Conservation (phyloP, 2,888 invertebrate species). For the Helobdella robusta region DNA sequence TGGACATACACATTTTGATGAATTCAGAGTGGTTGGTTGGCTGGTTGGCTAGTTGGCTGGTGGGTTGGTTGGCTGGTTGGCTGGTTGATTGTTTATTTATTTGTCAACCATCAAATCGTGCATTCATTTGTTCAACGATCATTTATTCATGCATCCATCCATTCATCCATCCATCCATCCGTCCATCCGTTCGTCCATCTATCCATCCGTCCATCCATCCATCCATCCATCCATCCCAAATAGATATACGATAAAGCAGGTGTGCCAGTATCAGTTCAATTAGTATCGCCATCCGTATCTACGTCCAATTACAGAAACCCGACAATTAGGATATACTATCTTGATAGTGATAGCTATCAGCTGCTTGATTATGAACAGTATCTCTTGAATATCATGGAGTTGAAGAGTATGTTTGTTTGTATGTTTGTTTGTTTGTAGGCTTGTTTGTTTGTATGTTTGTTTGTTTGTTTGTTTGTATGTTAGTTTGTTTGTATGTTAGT, state of each 20-base stretch:
- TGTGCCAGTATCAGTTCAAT: constrained; percentile 16
- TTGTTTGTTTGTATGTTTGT: too few relatives aligned
- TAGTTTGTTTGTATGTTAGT: too few relatives aligned
- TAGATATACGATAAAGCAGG: constrained; percentile 24
- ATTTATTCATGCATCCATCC: too few relatives aligned
- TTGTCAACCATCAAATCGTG: too few relatives aligned
- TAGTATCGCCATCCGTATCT: constrained; percentile 27
- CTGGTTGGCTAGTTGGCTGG: too few relatives aligned
- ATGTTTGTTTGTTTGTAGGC: too few relatives aligned
- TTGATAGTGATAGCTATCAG: constrained; percentile 34
- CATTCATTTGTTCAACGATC: too few relatives aligned
- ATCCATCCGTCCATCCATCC: background rate
- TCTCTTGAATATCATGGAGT: constrained; percentile 30
- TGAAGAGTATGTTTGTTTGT: background rate
- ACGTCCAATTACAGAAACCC: constrained; percentile 27
- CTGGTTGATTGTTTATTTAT: too few relatives aligned
- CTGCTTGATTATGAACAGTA: constrained; percentile 38
- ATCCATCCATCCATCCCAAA: background rate
- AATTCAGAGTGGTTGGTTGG: constrained; percentile 30
- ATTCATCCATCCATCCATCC: too few relatives aligned
- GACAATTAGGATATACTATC: constrained; percentile 29
- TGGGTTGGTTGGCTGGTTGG: too few relatives aligned
- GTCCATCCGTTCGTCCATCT: background rate
- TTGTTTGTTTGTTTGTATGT: too few relatives aligned
- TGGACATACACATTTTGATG: constrained; percentile 34